phyloP scores from a whole-genome alignment of 2,113 vertebrate species.

The Antechinus stuartii region DNA sequence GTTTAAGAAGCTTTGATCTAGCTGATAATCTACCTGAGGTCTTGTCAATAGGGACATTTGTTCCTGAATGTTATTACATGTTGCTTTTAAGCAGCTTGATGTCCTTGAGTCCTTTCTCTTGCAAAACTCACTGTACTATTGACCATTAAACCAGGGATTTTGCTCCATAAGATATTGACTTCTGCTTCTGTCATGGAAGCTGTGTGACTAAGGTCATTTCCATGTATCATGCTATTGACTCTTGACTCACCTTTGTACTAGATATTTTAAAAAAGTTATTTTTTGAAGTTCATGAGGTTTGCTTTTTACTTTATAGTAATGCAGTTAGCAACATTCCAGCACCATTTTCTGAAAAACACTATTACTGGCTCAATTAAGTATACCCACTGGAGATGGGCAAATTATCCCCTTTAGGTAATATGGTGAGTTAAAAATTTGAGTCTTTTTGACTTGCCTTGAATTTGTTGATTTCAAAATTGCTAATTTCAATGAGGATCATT shows the following conservation, averaged over 20 bases:
- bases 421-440: not conserved
- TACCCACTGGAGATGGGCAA: not conserved
- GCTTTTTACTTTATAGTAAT: not conserved
- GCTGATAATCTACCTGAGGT: not conserved
- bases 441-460: not conserved
- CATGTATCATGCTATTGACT: not conserved
- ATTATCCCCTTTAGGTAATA: not conserved
- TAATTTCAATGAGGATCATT: not conserved
- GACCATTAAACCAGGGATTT: not conserved
- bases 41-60: conserved; percentile 13
- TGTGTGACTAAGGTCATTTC: not conserved
- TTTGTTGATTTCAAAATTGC: not conserved
- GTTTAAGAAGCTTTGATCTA: not conserved
- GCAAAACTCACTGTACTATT: not conserved
- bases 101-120: not conserved
- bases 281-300: not conserved
- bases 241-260: not conserved
- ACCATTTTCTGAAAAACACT: not conserved
- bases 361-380: not conserved
- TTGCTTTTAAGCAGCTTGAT: not conserved
- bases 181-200: not conserved
- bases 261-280: not conserved
- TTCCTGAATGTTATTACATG: not conserved
- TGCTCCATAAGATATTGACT: not conserved
- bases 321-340: not conserved